Percentiles rank a stretch among this genome's conserved stretches.
Conservation (phyloP, 2,113 vertebrate species). For the Chloropsis hardwickii region DNA sequence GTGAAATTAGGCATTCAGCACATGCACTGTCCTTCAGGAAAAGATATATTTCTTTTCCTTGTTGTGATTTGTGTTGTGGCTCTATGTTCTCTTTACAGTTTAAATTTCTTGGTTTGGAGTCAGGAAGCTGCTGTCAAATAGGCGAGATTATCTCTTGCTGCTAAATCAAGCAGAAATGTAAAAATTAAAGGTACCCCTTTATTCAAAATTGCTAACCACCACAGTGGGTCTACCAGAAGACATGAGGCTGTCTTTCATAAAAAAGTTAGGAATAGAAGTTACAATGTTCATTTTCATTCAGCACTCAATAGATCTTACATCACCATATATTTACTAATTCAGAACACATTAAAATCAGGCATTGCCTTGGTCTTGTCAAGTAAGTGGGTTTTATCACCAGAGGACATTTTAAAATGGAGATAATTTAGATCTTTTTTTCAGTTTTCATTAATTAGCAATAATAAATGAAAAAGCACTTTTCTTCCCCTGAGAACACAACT, state of each 20-base stretch:
- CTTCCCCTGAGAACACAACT: not conserved
- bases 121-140: not conserved
- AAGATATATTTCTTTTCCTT: not conserved
- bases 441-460: not conserved
- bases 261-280: not conserved
- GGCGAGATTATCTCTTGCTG: not conserved
- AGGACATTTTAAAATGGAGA: not conserved
- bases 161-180: not conserved
- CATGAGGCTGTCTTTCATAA: not conserved
- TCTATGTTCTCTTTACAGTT: not conserved
- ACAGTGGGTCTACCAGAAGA: not conserved
- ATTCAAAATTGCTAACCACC: not conserved
- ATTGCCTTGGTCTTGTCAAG: not conserved
- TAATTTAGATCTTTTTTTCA: not conserved
- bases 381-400: not conserved
- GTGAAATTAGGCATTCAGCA: not conserved
- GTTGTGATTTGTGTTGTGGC: not conserved
- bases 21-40: not conserved
- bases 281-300: slow-evolving; percentile 6
- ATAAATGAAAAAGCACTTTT: not conserved
- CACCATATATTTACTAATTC: not conserved
- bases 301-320: not conserved
- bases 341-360: not conserved
- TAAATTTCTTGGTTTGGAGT: not conserved
- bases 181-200: not conserved